phyloP scores from a whole-genome alignment of 2,113 vertebrate species.

The Narcine bancroftii region DNA sequence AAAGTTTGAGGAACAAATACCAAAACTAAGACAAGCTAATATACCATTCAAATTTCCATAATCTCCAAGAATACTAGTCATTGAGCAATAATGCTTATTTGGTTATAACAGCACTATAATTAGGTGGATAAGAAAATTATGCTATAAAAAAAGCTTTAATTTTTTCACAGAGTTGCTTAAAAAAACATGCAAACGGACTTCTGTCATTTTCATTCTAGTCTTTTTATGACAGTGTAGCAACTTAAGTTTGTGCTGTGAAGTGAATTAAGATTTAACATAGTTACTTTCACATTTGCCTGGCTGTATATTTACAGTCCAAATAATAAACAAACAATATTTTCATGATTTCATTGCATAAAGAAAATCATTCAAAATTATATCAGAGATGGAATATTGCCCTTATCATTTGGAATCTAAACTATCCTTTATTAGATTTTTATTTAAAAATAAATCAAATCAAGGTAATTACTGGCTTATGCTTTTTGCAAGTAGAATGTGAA shows the following conservation, averaged over 20 bases:
- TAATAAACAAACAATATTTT: too few relatives aligned
- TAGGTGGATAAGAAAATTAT: constrained; percentile 18
- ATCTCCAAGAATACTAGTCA: background rate
- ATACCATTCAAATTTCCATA: background rate
- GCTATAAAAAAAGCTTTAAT: constrained; percentile 14
- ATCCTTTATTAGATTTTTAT: background rate
- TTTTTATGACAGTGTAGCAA: background rate
- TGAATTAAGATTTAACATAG: background rate
- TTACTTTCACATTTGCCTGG: background rate
- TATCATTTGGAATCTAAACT: background rate
- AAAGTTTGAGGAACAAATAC: background rate
- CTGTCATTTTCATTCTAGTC: background rate
- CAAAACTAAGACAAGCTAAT: background rate
- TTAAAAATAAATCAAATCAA: background rate
- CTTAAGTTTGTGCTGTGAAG: background rate
- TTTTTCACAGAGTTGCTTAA: background rate
- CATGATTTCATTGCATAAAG: background rate
- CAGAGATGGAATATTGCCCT: background rate
- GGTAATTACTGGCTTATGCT: background rate
- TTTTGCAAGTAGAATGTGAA: background rate
- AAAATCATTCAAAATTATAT: background rate
- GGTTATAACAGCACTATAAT: background rate
- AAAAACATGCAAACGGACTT: background rate
- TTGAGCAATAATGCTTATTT: background rate
- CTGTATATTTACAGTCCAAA: too few relatives aligned